Base-by-base conservation (phyloP, 92 coral and sea anemone species). In the Actinostola sp. region DNA sequence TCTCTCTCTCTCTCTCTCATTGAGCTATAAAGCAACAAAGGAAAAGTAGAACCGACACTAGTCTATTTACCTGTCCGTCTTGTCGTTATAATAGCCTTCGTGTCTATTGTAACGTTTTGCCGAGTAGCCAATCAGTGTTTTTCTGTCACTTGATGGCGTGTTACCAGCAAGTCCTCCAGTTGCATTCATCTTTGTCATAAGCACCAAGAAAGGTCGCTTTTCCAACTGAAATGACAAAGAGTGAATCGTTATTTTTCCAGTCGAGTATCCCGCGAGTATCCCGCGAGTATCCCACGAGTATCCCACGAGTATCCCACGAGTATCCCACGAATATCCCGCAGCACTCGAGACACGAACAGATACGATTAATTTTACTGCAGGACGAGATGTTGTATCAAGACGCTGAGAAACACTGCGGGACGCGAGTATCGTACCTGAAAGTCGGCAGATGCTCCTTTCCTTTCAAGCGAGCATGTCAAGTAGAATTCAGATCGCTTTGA, bases 41-140 rank as follows among this genome's bases (percentile, higher is more conserved):
- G n/a, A n/a, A n/a, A n/a, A n/a, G n/a, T n/a, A n/a, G n/a, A n/a
- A n/a, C n/a, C n/a, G n/a, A n/a, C n/a, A n/a, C n/a, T n/a, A n/a
- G n/a, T n/a, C n/a, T n/a, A n/a, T n/a, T 31, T 69, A 95, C 99
- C 93, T 92, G 82, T 89, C 99, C 21, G 79, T 66, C 42, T 62
- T 79, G 8, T 82, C 82, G 74, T 92, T 86, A 68, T 92, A 88
- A 45, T 88, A 91, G 2, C 99, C 99, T 28, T 74, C 84, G 3
- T 86, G 80, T 54, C 74, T 86, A 2, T 90, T 93, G 41, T 71
- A 19, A 11, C 82, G 69, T 71, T 95, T 89, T 33, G 84, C 69
- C 9, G 97, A 92, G 70, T 70, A 91, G 20, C 99, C 96, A 34
- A 88, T 83, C 42, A 95, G n/a, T 45, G 93, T 61, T 73, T 89